phyloP scores from a whole-genome alignment of 1,140 invertebrate genomes.

The Goniozus legneri region DNA sequence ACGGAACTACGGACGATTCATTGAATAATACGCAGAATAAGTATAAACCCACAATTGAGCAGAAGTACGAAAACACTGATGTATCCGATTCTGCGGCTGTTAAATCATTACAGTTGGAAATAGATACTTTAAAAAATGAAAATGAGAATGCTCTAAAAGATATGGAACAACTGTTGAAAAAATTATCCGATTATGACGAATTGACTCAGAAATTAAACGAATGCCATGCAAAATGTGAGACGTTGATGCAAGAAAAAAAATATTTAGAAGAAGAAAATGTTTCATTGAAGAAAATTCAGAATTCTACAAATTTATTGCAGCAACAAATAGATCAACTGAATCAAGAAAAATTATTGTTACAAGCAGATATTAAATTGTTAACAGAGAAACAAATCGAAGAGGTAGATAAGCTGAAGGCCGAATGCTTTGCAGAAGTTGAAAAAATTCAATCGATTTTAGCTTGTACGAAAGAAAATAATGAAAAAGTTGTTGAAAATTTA shows the following conservation, averaged over 20 bases:
- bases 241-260: conserved; percentile 28
- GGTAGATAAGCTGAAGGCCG: conserved; percentile 27
- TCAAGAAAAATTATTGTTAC: conserved; percentile 18
- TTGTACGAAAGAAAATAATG: conserved; percentile 53
- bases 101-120: conserved; percentile 6
- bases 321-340: conserved; percentile 26
- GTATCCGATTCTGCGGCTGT: conserved; percentile 1
- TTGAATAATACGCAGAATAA: conserved; percentile 3
- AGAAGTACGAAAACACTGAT: conserved; percentile 5
- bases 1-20: conserved; percentile 3
- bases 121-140: conserved; percentile 14
- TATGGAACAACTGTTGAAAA: conserved; percentile 11
- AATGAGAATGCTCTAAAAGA: conserved; percentile 23
- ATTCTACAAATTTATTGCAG: conserved; percentile 23
- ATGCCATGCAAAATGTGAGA: conserved; percentile 20
- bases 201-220: conserved; percentile 21
- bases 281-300: conserved; percentile 15
- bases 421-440: conserved; percentile 26
- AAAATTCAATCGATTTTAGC: conserved; percentile 40
- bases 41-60: conserved; percentile 5
- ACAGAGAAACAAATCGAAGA: conserved; percentile 42
- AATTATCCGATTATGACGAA: conserved; percentile 20
- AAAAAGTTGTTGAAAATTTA: conserved; percentile 49
- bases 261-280: conserved; percentile 15
- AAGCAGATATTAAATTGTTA: conserved; percentile 22